Base-by-base conservation (phyloP, 1,140 invertebrate species). In the Drosophila watanabei region DNA sequence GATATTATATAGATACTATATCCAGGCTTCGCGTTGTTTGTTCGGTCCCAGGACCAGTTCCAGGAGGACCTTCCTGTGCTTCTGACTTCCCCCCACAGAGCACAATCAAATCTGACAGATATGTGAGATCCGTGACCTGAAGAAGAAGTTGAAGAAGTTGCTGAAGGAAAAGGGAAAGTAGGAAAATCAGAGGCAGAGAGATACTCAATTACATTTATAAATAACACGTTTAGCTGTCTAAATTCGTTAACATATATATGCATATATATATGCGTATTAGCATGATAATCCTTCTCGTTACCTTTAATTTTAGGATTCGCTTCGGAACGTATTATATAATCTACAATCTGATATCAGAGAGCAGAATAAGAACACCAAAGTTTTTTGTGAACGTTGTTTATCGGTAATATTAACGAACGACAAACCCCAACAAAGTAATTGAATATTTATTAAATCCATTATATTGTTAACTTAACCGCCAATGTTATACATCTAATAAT, bases 391-490 rank as follows among this genome's bases (percentile, higher is more conserved):
- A 39, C 43, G 71, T 80, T 63, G 63, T 65, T 69, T 76, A 80
- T 68, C 76, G 48, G 30, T 57, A 58, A 73, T 73, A 56, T 68
- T 43, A 73, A 84, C 52, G 32, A 73, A 84, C 52, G 32, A 10
- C 24, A 63, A 63, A 58, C 63, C 63, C 63, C 33, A 70, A 70
- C 62, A 54, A 70, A 68, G 32, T 45, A 52, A 63, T 68, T 69
- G 48, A 57, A 87, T 48, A 80, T 60, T 59, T 71, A 61, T 66
- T 64, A 81, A 68, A 78, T 46, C 41, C 63, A 71, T 18, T 56
- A 49, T 77, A 87, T 80, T 87, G 83, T 82, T 87, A 87, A 77
- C 68, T 82, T 87, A 87, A 80, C 68, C 80, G 62, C 60, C 59
- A 75, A 88, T 78, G 84, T 88, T 88, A 86, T 68, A 68, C 48